Evolutionary conservation across 2,797 vertebrate genomes (phyloP), one percentile per base, ranked within the genome.

Genomic region (Platalea minor): DNA sequence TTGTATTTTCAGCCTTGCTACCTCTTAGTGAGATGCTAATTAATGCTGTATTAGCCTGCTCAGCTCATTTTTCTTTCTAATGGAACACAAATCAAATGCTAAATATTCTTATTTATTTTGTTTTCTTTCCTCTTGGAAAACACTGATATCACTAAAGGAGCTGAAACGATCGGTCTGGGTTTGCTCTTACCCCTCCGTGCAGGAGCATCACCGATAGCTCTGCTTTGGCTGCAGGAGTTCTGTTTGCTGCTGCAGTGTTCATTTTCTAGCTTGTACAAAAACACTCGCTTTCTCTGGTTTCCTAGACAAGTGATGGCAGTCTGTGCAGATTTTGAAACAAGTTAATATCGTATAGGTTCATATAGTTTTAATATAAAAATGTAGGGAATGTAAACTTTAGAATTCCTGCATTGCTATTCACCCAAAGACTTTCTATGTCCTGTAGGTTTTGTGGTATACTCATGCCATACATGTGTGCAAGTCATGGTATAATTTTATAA

Each of bases 1-100:
- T 91, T 82, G 29, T 67, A 51, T 76, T 93, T 88, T 84, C 89
- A 92, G 45, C 72, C 54, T 87, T 72, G n/a, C 43, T 54, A 25
- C 51, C 59, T 89, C 46, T 79, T 91, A 92, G 88, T 75, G 65
- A 91, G 64, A 93, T 85, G 65, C 46, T 91, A 82, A 96, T 94
- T 86, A 95, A 84, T 43, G 76, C 64, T 68, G 11, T 56, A 77
- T 79, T 79, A 89, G 53, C 15, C 70, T 77, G 67, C 81, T 89
- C 57, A 43, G 37, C 81, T 95, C 17, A 76, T 94, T 93, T 95
- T 87, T 94, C 56, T 74, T 91, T 64, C 74, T 91, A 80, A 85
- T 75, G 72, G 57, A 64, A 72, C 37, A 80, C 68, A 95, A 91
- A 87, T 83, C 68, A 75, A 85, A 83, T 59, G 60, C 57, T 70